phyloP scores from a whole-genome alignment of 1,140 invertebrate genomes.

The Megathymus violae region DNA sequence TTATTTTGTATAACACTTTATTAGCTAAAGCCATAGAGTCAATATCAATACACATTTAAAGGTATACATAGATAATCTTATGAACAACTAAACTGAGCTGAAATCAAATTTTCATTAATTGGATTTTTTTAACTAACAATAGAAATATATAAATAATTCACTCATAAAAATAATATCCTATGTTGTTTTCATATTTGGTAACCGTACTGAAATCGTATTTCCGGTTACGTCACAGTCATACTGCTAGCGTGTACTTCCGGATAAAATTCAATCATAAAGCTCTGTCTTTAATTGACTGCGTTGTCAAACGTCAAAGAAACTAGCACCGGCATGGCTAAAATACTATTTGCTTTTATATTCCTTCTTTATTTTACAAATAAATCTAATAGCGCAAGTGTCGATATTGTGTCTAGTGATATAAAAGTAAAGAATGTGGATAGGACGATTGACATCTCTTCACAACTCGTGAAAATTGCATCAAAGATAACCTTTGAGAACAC shows the following conservation, averaged over 20 bases:
- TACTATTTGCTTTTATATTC: constrained; percentile 63
- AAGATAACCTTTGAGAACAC: constrained; percentile 93
- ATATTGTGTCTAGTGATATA: constrained; percentile 82
- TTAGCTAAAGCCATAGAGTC: too few species aligned
- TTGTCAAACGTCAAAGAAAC: constrained; percentile 69
- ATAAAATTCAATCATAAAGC: constrained; percentile 18
- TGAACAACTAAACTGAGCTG: too few species aligned
- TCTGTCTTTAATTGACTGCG: constrained; percentile 40
- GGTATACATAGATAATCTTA: too few species aligned
- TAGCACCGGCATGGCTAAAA: constrained; percentile 71
- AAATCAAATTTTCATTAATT: too few species aligned
- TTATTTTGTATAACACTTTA: too few species aligned
- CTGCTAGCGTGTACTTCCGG: constrained; percentile 77
- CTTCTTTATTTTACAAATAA: constrained; percentile 53
- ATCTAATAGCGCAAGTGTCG: constrained; percentile 61
- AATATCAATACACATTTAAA: too few species aligned
- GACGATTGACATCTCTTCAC: constrained; percentile 93
- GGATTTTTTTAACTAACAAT: too few species aligned
- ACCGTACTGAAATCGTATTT: constrained; percentile 26
- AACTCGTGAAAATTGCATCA: constrained; percentile 92
- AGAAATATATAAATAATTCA: too few species aligned
- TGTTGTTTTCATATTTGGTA: background rate
- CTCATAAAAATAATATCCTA: too few species aligned
- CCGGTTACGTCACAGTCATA: constrained; percentile 15
- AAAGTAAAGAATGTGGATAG: constrained; percentile 93